Evolutionary conservation across 2,797 vertebrate species (phyloP).

Genomic region (Gila robusta): DNA sequence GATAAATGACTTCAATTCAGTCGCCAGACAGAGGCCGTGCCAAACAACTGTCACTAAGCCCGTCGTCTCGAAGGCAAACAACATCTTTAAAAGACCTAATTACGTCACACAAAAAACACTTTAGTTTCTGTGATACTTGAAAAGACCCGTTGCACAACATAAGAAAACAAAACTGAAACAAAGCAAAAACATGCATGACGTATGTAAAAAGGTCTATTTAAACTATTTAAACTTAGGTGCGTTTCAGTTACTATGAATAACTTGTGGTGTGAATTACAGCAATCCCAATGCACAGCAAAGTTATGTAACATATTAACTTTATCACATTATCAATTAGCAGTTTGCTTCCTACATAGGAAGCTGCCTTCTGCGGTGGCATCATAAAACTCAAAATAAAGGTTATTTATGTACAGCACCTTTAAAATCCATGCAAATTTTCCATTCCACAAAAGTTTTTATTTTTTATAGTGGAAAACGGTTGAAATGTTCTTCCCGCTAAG

Average conservation of each 20-base stretch:
- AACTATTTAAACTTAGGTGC: background rate
- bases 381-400: background rate
- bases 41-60: constrained; percentile 15
- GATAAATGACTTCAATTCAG: constrained; percentile 6
- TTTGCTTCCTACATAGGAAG: background rate
- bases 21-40: background rate
- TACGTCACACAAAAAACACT: background rate
- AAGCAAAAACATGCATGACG: background rate
- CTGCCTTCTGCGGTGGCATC: background rate
- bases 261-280: constrained; percentile 8
- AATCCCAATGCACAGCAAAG: constrained; percentile 27
- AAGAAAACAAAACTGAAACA: constrained; percentile 9
- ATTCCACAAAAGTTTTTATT: background rate
- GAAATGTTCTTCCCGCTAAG: background rate
- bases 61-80: background rate
- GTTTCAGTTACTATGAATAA: constrained; percentile 46
- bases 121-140: background rate
- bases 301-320: constrained; percentile 43
- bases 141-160: background rate
- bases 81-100: background rate
- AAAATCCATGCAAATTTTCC: background rate
- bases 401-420: background rate
- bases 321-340: background rate
- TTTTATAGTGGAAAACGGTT: background rate
- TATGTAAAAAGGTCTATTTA: background rate